phyloP scores from a whole-genome alignment of 2,113 vertebrate species.

The Azemiops feae region DNA sequence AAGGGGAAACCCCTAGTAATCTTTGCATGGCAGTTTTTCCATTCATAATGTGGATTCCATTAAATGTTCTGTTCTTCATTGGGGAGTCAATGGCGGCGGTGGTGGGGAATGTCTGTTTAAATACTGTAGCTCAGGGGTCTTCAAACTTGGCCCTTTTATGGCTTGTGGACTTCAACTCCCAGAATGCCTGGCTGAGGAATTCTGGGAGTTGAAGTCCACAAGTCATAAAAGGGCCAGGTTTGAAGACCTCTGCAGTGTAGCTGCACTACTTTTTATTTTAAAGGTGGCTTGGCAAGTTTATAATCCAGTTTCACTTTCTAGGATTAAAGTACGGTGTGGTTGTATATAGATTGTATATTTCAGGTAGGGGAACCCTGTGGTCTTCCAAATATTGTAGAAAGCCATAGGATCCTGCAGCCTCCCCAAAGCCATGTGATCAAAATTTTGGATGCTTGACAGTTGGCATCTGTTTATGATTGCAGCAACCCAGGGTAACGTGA shows the following conservation, averaged over 20 bases:
- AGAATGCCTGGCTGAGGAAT: no score
- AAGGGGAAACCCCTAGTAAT: neutral
- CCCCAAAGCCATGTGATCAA: neutral
- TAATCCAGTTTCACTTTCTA: neutral
- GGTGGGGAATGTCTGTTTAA: conserved; percentile 79
- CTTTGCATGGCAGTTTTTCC: conserved; percentile 61
- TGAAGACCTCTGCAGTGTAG: neutral
- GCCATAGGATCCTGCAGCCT: neutral
- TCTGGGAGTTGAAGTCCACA: no score
- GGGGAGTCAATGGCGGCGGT: conserved; percentile 59
- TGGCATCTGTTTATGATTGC: neutral
- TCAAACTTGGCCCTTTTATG: no score
- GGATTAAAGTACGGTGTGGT: neutral
- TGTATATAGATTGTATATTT: neutral
- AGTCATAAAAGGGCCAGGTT: no score
- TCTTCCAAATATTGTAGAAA: neutral
- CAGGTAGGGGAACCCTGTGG: neutral
- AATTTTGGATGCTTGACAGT: neutral
- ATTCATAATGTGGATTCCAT: conserved; percentile 62
- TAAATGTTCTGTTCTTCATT: conserved; percentile 68
- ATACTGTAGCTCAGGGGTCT: conserved; percentile 24
- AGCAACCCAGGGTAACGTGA: neutral
- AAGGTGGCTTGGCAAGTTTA: neutral
- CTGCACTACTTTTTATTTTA: neutral
- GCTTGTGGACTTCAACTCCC: no score